phyloP scores from a whole-genome alignment of 1,140 invertebrate genomes.

The Sycophaga agraensis region DNA sequence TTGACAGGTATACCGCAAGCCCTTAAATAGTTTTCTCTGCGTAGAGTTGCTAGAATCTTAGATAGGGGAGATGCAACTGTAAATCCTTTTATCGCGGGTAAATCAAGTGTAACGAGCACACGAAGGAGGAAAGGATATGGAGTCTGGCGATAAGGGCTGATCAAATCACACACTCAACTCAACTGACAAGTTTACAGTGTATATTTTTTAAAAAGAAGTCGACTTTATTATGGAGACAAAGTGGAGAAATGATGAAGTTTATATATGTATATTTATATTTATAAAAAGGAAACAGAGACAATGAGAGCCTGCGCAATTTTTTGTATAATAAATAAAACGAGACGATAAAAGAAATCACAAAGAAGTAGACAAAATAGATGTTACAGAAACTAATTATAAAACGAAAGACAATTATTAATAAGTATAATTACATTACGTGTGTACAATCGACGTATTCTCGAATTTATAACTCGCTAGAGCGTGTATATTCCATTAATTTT shows the following conservation, averaged over 20 bases:
- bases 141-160: no score
- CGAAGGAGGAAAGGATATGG: neutral
- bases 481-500: no score
- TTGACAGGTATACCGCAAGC: slow-evolving; percentile 17
- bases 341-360: neutral
- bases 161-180: slow-evolving; percentile 9
- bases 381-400: no score
- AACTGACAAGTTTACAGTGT: neutral
- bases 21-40: no score
- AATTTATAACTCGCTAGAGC: slow-evolving; percentile 1
- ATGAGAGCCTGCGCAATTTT: neutral
- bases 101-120: no score
- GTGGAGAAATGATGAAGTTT: neutral
- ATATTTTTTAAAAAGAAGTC: slow-evolving; percentile 3
- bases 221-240: neutral
- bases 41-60: no score
- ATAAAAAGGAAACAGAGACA: neutral
- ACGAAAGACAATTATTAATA: no score
- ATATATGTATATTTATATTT: no score
- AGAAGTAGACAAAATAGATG: neutral
- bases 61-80: no score
- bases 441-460: slow-evolving; percentile 5
- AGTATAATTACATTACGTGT: no score
- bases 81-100: no score
- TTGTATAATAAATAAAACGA: slow-evolving; percentile 20